Evolutionary conservation across 2,888 invertebrate species (phyloP).

Genomic region (Meiosimyza decipiens): DNA sequence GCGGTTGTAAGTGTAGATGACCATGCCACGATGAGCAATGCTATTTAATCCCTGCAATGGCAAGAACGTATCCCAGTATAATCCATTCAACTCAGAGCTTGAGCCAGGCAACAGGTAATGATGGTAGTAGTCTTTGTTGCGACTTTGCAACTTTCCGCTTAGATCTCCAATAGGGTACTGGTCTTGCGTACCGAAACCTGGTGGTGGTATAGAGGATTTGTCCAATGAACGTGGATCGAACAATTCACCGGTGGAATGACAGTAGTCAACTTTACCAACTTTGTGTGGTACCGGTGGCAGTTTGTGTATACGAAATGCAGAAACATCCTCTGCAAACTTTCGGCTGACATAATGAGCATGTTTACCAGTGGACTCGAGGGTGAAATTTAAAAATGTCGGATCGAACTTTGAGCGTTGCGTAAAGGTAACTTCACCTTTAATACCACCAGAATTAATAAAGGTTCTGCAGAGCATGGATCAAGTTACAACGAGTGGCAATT

Average conservation of each 20-base stretch:
- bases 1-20: constrained; percentile 60
- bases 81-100: constrained; percentile 78
- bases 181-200: constrained; percentile 81
- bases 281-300: constrained; percentile 74
- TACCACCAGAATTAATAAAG: constrained; percentile 80
- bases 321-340: constrained; percentile 79
- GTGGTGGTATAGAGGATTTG: constrained; percentile 72
- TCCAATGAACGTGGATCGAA: constrained; percentile 80
- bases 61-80: constrained; percentile 86
- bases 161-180: constrained; percentile 91
- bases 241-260: constrained; percentile 77
- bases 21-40: constrained; percentile 81
- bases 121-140: constrained; percentile 77
- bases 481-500: constrained; percentile 5
- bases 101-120: constrained; percentile 75
- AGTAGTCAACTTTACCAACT: constrained; percentile 69
- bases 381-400: constrained; percentile 83
- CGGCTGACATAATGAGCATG: constrained; percentile 76
- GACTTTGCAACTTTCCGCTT: constrained; percentile 83
- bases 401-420: constrained; percentile 85
- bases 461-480: constrained; percentile 64
- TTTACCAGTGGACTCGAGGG: constrained; percentile 74
- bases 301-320: constrained; percentile 77
- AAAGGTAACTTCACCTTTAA: constrained; percentile 82
- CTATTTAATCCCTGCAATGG: constrained; percentile 85